Evolutionary conservation across 2,888 invertebrate genomes (phyloP), one percentile per base, ranked within the genome.

Genomic region (Prionchulus punctatus): DNA sequence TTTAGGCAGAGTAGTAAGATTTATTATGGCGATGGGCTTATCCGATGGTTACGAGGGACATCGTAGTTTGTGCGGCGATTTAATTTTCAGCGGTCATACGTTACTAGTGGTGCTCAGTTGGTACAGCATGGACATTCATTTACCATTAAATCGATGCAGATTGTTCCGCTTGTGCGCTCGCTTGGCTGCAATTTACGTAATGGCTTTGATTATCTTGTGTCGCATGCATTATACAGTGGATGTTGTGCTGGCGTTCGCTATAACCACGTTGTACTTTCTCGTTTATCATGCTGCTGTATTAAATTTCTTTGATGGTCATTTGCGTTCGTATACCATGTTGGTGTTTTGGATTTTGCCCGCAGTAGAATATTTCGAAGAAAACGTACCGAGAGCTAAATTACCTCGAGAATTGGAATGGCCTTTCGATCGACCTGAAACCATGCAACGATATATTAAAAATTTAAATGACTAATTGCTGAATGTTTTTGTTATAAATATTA

Each of bases 331-430:
- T 18, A 18, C 36, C 18, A 12, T 36, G 36, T 12, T 18, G 36
- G 36, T 18, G 18, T 36, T 36, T 36, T 36, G 36, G 36, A 12
- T 36, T 7, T 36, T 36, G 36, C 36, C n/a, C 7, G 12, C 51
- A 25, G 15, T 54, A 31, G 15, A 28, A 4, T 54, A 52, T 52
- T 54, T 54, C 30, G 54, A 54, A 51, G 51, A 23, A 27, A 54
- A 54, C 21, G 54, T 54, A 28, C 54, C 54, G 7, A 31, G 30
- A 23, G 30, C 30, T 21, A 51, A 50, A 31, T 26, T 54, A 2
- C 54, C 54, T 15, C 27, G 47, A 4, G 49, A 28, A 7, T 52
- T 27, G 49, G 28, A 52, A 27, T 54, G 30, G 23, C 54, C 54
- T 3, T 52, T 52, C 47, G 47, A 23, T 15, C 4, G 51, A 31